Evolutionary conservation across 2,113 vertebrate genomes (phyloP).

Genomic region (Pipa parva): DNA sequence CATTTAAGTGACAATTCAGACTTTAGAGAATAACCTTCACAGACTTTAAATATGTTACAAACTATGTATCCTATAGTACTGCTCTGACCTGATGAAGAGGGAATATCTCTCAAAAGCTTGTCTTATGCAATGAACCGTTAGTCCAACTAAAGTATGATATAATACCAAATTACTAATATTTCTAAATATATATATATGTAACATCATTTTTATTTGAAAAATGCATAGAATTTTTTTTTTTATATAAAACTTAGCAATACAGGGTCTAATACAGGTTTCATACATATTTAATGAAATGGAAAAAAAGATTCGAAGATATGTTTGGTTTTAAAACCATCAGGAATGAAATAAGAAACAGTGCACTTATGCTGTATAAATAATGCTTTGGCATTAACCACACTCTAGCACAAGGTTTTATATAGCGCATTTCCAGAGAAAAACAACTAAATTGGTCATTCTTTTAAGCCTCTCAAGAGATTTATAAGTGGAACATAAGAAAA

Average conservation of each 20-base stretch:
- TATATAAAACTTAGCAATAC: background rate
- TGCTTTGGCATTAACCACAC: background rate
- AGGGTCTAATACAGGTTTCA: background rate
- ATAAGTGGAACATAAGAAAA: conserved; percentile 23
- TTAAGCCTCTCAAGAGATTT: conserved; percentile 26
- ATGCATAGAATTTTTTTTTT: too few relatives aligned
- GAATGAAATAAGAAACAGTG: background rate
- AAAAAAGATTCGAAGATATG: background rate
- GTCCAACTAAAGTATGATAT: too few relatives aligned
- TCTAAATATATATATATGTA: too few relatives aligned
- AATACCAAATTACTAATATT: too few relatives aligned
- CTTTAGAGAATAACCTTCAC: too few relatives aligned
- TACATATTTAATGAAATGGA: background rate
- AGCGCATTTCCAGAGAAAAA: conserved; percentile 21
- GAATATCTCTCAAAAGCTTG: too few relatives aligned
- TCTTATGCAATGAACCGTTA: too few relatives aligned
- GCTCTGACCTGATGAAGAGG: too few relatives aligned
- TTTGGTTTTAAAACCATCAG: background rate
- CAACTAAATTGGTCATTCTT: conserved; percentile 21
- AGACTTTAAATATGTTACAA: too few relatives aligned
- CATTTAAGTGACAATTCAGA: too few relatives aligned
- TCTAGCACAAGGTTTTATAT: conserved; percentile 2
- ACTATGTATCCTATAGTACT: too few relatives aligned
- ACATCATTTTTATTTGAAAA: too few relatives aligned
- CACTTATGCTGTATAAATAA: background rate